A percentile compares a stretch with the other conserved stretches of the same genome.
Conservation (phyloP, 1,140 invertebrate species). For the Episyrphus balteatus region DNA sequence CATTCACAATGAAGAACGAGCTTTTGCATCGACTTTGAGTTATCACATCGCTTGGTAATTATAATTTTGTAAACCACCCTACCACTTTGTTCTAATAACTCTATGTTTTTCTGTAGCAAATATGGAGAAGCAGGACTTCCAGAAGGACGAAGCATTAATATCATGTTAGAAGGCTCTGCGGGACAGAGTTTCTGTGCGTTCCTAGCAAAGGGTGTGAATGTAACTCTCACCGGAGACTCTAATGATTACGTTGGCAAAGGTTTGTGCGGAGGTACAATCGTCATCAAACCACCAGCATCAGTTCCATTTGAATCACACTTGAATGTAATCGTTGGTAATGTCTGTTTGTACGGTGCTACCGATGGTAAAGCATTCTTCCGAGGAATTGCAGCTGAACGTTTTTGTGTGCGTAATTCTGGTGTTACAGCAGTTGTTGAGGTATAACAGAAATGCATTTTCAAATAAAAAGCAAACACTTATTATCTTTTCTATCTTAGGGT, state of each 20-base stretch:
- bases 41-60: slow-evolving; percentile 86
- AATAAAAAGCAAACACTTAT: not conserved
- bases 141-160: slow-evolving; percentile 67
- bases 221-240: slow-evolving; percentile 91
- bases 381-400: slow-evolving; percentile 94
- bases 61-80: not conserved
- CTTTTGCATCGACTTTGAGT: slow-evolving; percentile 88
- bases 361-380: slow-evolving; percentile 89
- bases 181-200: slow-evolving; percentile 99
- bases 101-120: slow-evolving; percentile 47
- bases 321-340: slow-evolving; percentile 97
- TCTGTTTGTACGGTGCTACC: slow-evolving; percentile 95
- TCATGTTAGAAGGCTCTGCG: slow-evolving; percentile 84
- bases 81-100: too few species aligned
- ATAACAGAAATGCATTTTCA: slow-evolving; percentile 13
- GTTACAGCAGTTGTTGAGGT: slow-evolving; percentile 77
- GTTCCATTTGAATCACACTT: slow-evolving; percentile 77
- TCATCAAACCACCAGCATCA: slow-evolving; percentile 85
- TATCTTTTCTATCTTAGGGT: slow-evolving; percentile 46
- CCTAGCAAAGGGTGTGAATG: slow-evolving; percentile 76
- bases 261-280: slow-evolving; percentile 87
- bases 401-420: slow-evolving; percentile 96
- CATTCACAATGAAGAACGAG: slow-evolving; percentile 84
- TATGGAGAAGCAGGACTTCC: slow-evolving; percentile 82
- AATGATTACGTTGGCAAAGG: slow-evolving; percentile 98